Base-by-base conservation (phyloP, 2,113 vertebrate genomes). In the Grus americana region DNA sequence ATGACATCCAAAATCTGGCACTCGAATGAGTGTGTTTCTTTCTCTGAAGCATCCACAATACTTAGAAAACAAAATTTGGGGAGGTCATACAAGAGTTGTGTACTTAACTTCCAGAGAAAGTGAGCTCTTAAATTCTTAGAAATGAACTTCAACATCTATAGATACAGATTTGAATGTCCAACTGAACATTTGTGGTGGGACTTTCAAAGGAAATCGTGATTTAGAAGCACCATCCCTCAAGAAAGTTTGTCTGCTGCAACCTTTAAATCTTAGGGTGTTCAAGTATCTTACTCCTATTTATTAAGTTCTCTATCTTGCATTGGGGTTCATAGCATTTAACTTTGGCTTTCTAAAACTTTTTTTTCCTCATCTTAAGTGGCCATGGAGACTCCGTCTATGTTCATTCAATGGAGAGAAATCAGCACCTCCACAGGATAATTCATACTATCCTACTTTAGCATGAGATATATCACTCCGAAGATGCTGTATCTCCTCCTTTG, bases 61-160 rank as follows among this genome's bases (percentile, higher is more conserved):
- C 5, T 14, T 30, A 57, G 30, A 57, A 65, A 82, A 2, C 1
- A 36, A 86, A 79, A 46, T 58, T 5, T 49, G 9, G 12, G 6
- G 8, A 40, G 2, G 4, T n/a, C 17, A 15, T 9, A 8, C 6
- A 40, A 72, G 8, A 4, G 1, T 59, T 79, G 36, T 5, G 2
- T 20, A 29, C 8, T 72, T 57, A 62, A 92, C 16, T 65, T 3
- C 2, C 12, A 50, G 3, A 27, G 19, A n/a, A 65, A 70, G 2
- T 3, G 23, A 57, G 5, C 1, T 55, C 15, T 40, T 70, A 59
- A 59, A 58, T 87, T 50, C 15, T 23, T 21, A 72, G 20, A 71
- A 79, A 79, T 65, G 1, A 36, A 18, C 19, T 91, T 86, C 18
- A 52, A 7, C 6, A 12, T 34, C 32, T 63, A 1, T 23, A 22